Evolutionary conservation across 2,888 invertebrate genomes (phyloP), one percentile per base, ranked within the genome.

Genomic region (Lepas anatifera): DNA sequence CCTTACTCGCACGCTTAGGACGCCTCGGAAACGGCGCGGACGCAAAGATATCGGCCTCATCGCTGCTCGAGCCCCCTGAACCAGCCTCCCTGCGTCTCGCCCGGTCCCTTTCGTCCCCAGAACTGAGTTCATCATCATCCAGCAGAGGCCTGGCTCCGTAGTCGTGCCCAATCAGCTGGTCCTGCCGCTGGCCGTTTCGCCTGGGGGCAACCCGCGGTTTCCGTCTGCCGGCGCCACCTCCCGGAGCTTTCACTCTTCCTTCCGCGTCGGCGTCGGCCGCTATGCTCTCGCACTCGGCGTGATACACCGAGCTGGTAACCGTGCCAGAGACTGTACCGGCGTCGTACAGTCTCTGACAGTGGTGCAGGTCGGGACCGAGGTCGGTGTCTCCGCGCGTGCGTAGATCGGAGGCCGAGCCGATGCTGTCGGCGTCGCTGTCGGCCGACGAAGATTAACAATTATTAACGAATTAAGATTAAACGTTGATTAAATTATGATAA

Each of bases 61-160:
- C 52, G 25, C 48, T 48, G 48, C 68, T 43, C 22, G 35, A 48
- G 68, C n/a, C n/a, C n/a, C 11, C 22, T 22, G 52, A 2, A 13
- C 25, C 32, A n/a, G 10, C 46, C 46, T 7, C 46, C 25, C 50
- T 1, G 13, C 50, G 3, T 1, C 50, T 6, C 3, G 13, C 25
- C 25, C 29, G 25, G 16, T 63, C 67, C 48, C 70, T 73, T 32
- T 77, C 77, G 18, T 77, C 79, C 69, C 87, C 86, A 1, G 85
- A 85, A 75, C 88, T 87, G n/a, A 89, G 79, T 76, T 90, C 90
- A 77, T 90, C 89, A 76, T 90, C 90, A 70, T 89, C 83, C 7
- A 91, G 78, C 50, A 91, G 79, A 1, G 90, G 90, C 74, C 85
- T 85, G 73, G 88, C 89, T 1, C 89, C 90, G 75, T 88, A 89